Base-by-base conservation (phyloP, 2,797 vertebrate species). In the Tapirus indicus region DNA sequence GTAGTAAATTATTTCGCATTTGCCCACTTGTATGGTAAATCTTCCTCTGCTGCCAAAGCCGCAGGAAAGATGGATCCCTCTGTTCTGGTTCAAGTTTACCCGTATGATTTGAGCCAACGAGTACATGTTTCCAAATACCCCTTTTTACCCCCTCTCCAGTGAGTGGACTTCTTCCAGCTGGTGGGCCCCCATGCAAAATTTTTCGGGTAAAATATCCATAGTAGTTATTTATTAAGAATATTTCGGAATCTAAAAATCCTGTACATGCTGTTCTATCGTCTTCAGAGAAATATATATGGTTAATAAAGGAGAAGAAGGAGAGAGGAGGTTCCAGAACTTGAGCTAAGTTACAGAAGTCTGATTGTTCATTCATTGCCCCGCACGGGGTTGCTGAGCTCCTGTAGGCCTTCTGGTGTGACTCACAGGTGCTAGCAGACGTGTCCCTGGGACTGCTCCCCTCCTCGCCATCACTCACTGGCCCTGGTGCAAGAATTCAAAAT, bases 231-330 rank as follows among this genome's bases (percentile, higher is more conserved):
- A 84, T 29, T 5, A 64, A 56, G 90, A 79, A 25, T 69, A n/a
- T 79, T 23, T 58, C 12, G 44, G 20, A 92, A 88, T 91, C 83
- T 88, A 23, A 94, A 93, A 93, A 58, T 60, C 9, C 44, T 27
- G 2, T 75, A 47, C 9, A 29, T 77, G 10, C 32, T 69, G 5
- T 79, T 72, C 35, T 77, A 2, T 13, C n/a, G 47, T 94, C 69
- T 83, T 62, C 62, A 75, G 52, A 82, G 52, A 75, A 71, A 62
- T 78, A 49, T 25, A 71, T 41, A 58, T 27, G 83, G 7, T 62
- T 84, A 72, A 58, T 32, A 82, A 94, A 80, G 35, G 69, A 54
- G 23, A 72, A n/a, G 69, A 38, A n/a, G 49, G 69, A 41, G 38
- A 38, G 52, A 49, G n/a, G 25, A 11, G 29, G 52, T 49, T 14